Evolutionary conservation across 2,888 invertebrate species (phyloP), one percentile per base, ranked within the genome.

Genomic region (Eupithecia subfuscata): DNA sequence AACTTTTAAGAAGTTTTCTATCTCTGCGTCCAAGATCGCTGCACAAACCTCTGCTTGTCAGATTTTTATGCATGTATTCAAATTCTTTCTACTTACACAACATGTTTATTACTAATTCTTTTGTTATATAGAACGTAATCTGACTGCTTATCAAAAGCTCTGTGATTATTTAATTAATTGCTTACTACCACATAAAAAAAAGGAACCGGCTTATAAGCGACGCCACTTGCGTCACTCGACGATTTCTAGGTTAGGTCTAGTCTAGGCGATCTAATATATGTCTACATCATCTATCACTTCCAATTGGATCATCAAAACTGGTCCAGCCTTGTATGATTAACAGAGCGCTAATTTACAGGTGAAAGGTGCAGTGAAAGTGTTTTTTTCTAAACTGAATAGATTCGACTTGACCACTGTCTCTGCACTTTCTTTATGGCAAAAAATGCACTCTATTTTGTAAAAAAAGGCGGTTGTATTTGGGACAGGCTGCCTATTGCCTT

Each of bases 311-410:
- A 79, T 78, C 80, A 81, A 79, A 84, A 85, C 87, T 88, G 82
- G 85, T 83, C 83, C 80, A 84, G 84, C 84, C 83, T 89, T 85
- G 88, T 85, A 88, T 90, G 91, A 89, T 93, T 92, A 94, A 90
- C 92, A 93, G 92, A 93, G 88, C 92, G 91, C 90, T 92, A 91
- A 92, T 92, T 68, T 89, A 84, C 84, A 86, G 88, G 93, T 92
- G 94, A 94, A 94, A 94, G 94, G 92, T 88, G 87, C 85, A 87
- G 92, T 92, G 93, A 94, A 93, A 93, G 91, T 86, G 85, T 83
- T 82, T 87, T 85, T 78, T 76, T 60, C 22, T 80, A 72, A 79
- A 76, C 73, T 67, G 88, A 88, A 88, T 85, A 87, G 86, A 87
- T 86, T 85, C 84, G 84, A 48, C 75, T 70, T 64, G 73, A 56